Evolutionary conservation across 2,888 invertebrate genomes (phyloP), one percentile per base, ranked within the genome.

Genomic region (Neuroscelio doddi): DNA sequence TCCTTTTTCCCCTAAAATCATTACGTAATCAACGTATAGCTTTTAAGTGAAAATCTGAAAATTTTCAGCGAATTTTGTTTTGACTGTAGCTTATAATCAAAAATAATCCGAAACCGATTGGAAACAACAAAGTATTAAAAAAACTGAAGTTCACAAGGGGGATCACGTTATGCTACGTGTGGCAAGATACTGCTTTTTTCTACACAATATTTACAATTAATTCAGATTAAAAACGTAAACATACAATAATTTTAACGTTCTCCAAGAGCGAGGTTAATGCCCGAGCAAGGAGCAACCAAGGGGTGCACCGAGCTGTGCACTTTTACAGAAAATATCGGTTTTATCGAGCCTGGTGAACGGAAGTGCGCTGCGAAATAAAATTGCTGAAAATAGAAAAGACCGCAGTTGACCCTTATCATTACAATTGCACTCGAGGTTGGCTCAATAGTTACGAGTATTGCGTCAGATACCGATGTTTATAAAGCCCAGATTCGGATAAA

Each of bases 381-480:
- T 24, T 10, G 45, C 58, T 63, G 57, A 71, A 69, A 65, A 68
- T 73, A 73, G 73, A 73, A 77, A 78, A 73, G 68, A 72, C 68
- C 72, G 68, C 72, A n/a, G n/a, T 72, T 74, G 72, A 71, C 77
- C 77, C 75, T 80, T 81, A 81, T 81, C 81, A 55, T 52, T 47
- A 64, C 68, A 74, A 71, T 74, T 57, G 70, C 39, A 21, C 68
- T 71, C n/a, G n/a, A n/a, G n/a, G 73, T 75, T 80, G 75, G 69
- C 80, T 81, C 78, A 82, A 81, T 71, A 79, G 71, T 66, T 50
- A 73, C 73, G 70, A 46, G 51, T 74, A 66, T 81, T 81, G 82
- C 81, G 69, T 82, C 82, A 82, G 81, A 78, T 77, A 67, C 38
- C 68, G 78, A 80, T 80, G 73, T 80, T 80, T 77, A 82, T 81